Evolutionary conservation across 2,797 vertebrate genomes (phyloP).

Genomic region (Typhlichthys subterraneus): DNA sequence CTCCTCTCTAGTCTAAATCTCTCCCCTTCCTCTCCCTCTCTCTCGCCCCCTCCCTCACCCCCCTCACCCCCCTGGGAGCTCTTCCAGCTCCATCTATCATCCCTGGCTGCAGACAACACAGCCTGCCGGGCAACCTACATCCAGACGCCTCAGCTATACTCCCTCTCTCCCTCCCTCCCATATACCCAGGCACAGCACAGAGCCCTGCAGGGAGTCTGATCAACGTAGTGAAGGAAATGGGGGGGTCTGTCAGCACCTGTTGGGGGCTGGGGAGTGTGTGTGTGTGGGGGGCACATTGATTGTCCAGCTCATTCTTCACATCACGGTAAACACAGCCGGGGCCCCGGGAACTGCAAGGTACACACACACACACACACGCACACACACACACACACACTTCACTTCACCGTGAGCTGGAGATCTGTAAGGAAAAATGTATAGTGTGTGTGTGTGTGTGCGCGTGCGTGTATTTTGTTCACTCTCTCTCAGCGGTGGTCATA

Average conservation of each 20-base stretch:
- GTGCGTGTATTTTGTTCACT: too few species aligned
- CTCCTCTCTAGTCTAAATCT: slow-evolving; percentile 17
- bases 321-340: slow-evolving; percentile 52
- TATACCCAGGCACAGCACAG: slow-evolving; percentile 50
- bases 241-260: slow-evolving; percentile 59
- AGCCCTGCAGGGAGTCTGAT: slow-evolving; percentile 40
- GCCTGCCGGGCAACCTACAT: slow-evolving; percentile 84
- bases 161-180: slow-evolving; percentile 42
- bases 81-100: slow-evolving; percentile 85
- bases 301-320: slow-evolving; percentile 31
- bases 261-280: too few species aligned
- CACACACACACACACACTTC: too few species aligned
- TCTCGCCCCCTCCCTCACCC: slow-evolving; percentile 11
- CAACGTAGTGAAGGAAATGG: slow-evolving; percentile 15
- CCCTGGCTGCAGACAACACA: slow-evolving; percentile 79
- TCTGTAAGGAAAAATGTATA: too few species aligned
- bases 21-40: slow-evolving; percentile 66
- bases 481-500: too few species aligned
- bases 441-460: too few species aligned
- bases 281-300: slow-evolving; percentile 16
- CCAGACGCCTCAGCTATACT: slow-evolving; percentile 55
- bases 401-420: too few species aligned
- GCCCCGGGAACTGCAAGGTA: slow-evolving; percentile 17
- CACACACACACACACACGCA: too few species aligned
- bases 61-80: slow-evolving; percentile 56